Percentiles rank a stretch among this genome's conserved stretches.
These are phyloP conservation scores for Meleagris gallopavo DNA, from an alignment of 2,113 vertebrate species.

Conservation along the genomic window DNA sequence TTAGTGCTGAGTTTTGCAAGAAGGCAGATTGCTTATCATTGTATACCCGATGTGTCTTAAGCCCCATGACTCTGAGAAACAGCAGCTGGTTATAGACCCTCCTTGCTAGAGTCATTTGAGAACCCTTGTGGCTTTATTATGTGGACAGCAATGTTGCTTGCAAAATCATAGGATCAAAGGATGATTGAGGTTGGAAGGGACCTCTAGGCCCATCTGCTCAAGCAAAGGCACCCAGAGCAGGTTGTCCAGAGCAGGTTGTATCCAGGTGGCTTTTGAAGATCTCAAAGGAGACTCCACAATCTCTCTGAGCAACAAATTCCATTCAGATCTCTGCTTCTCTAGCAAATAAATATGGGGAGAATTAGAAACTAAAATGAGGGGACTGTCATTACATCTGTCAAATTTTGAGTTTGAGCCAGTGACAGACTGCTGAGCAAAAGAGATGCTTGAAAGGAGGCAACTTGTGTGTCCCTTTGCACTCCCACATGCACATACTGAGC, in stretches of 20 bases:
- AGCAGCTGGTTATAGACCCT: background rate
- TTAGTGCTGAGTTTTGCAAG: constrained; percentile 16
- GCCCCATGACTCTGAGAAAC: background rate
- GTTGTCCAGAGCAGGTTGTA: background rate
- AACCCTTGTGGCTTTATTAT: background rate
- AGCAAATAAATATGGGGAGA: background rate
- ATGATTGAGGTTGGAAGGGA: background rate
- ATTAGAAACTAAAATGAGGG: background rate
- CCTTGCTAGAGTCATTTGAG: background rate
- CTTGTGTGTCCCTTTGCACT: background rate
- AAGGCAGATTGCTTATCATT: background rate
- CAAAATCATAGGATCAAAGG: background rate
- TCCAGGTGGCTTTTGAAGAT: background rate
- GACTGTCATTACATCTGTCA: background rate
- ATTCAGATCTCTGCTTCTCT: background rate
- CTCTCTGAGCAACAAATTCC: background rate
- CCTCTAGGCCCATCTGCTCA: background rate
- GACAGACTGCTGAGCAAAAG: background rate
- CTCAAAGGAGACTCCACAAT: background rate
- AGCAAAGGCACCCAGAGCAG: background rate
- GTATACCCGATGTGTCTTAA: background rate
- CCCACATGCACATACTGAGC: accelerated
- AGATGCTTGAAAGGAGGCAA: background rate
- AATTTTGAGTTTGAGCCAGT: background rate
- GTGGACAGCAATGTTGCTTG: background rate